Conservation (phyloP, 1,140 invertebrate genomes). For the Trichonephila clavipes region DNA sequence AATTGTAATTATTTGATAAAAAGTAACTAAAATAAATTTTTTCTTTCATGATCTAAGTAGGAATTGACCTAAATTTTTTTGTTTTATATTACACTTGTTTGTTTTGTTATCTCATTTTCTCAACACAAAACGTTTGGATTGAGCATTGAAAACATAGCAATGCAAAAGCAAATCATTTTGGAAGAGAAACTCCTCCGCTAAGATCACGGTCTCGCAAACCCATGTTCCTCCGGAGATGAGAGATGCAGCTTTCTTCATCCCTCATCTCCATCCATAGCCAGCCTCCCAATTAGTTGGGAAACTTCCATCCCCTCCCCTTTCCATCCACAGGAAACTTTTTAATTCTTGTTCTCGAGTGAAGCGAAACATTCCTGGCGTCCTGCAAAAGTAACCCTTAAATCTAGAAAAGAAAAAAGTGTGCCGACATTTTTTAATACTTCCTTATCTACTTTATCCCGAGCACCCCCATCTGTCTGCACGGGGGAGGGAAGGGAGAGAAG, state of each 20-base stretch:
- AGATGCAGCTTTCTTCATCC: not conserved
- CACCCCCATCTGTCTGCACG: not conserved
- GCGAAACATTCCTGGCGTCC: slow-evolving; percentile 8
- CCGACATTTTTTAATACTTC: slow-evolving; percentile 33
- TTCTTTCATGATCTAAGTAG: no score
- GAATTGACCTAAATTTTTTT: no score
- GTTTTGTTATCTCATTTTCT: no score
- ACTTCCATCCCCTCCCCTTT: not conserved
- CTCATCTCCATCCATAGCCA: not conserved
- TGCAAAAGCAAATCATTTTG: no score
- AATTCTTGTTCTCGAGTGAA: not conserved
- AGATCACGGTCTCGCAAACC: not conserved
- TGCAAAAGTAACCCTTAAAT: slow-evolving; percentile 28
- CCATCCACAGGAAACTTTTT: not conserved
- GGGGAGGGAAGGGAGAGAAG: not conserved
- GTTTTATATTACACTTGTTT: no score
- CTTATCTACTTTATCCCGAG: slow-evolving; percentile 37
- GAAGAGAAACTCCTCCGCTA: not conserved
- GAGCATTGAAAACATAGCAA: no score
- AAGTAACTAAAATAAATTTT: no score
- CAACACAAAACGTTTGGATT: no score
- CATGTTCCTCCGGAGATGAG: not conserved
- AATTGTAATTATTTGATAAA: no score
- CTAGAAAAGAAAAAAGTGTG: not conserved
- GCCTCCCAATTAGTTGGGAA: not conserved